Base-by-base conservation (phyloP, 2,113 vertebrate genomes). In the Serilophus lunatus region DNA sequence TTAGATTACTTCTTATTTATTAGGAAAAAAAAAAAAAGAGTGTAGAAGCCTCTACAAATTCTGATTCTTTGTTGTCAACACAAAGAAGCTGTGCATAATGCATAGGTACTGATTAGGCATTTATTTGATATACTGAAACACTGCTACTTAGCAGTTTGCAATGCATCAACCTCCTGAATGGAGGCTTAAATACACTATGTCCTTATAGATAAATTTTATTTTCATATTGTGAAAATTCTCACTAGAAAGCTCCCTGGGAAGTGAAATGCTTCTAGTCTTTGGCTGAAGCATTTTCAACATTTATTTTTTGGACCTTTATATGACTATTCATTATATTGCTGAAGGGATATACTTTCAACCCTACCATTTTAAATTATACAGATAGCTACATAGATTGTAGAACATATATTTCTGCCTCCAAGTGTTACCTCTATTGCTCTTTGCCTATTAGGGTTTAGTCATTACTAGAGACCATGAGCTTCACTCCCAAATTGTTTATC, bases 1-100 rank as follows among this genome's bases (percentile, higher is more conserved):
- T 88, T 70, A 50, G 76, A 86, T 86, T 56, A 72, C 82, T 95
- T 95, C 44, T 75, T 92, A 63, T 60, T 93, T 51, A 83, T 97
- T 92, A 87, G n/a, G 13, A 17, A 69, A 44, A 50, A 81, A 42
- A 44, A 71, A 61, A 38, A 51, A 74, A 38, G 15, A 57, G 14
- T 9, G 7, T 53, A 77, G 92, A 92, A 87, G 18, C 20, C 44
- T 78, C 69, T 77, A 69, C 44, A 72, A 80, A 94, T 75, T 47
- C 88, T 36, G 23, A 65, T 61, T 87, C 26, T 45, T 77, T 79
- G 44, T 26, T 60, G 49, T 47, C 26, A 76, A 9, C 13, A 23
- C 31, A 36, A 90, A 84, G 42, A 26, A 83, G 23, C 33, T 36
- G 12, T 42, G 20, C 20, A n/a, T 57, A 95, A 94, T 24, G 69